Conservation (phyloP, 35 echinoderm and acorn worm genomes). For the Nesometra sesokonis region DNA sequence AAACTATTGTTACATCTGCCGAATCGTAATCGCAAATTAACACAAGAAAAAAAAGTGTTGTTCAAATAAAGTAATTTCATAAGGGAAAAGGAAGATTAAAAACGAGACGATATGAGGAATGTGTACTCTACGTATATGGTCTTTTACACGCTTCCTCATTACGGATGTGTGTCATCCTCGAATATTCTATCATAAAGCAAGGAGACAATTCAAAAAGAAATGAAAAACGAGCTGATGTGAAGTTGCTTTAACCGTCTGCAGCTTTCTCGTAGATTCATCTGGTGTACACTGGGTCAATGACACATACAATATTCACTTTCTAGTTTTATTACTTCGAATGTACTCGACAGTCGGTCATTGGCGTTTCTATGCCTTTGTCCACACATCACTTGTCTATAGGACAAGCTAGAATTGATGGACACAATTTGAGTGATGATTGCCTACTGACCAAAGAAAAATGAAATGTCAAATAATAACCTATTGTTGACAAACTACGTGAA, state of each 20-base stretch:
- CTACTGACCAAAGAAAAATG: not conserved
- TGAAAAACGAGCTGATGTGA: not conserved
- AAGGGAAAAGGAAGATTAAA: not conserved
- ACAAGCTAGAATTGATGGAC: not conserved
- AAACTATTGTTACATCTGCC: not conserved
- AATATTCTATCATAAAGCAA: not conserved
- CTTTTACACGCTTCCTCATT: not conserved
- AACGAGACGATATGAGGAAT: not conserved
- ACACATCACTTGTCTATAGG: not conserved
- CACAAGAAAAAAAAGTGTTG: not conserved
- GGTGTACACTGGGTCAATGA: not conserved
- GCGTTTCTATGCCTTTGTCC: not conserved
- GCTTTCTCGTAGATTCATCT: not conserved
- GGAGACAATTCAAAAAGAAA: not conserved
- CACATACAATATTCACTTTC: not conserved
- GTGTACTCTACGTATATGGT: not conserved
- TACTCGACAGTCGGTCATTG: not conserved
- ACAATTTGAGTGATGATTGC: not conserved
- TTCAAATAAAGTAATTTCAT: not conserved
- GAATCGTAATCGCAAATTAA: not conserved
- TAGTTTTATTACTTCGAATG: not conserved
- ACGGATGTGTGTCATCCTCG: not conserved
- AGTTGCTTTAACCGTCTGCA: not conserved
- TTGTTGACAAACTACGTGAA: not conserved
- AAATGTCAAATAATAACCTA: constrained; percentile 1